Base-by-base conservation (phyloP, 2,888 invertebrate genomes). In the Acleris holmiana region DNA sequence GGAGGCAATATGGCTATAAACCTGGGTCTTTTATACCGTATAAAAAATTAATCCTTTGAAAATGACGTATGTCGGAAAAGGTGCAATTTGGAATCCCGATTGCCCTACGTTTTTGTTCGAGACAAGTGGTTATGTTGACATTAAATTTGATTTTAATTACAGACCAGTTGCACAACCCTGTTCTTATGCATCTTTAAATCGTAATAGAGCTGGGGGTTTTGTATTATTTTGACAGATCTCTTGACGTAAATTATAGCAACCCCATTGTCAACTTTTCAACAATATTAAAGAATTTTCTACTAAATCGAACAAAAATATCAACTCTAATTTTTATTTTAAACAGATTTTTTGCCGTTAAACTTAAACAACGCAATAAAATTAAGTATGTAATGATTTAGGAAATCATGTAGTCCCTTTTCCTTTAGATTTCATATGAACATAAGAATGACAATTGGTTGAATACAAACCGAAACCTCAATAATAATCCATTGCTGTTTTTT, bases 1-100 rank as follows among this genome's bases (percentile, higher is more conserved):
- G 87, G 87, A 87, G 79, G 84, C 85, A 85, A 83, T 88, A 86
- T 83, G 84, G 83, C 72, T 76, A 82, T 78, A 73, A 77, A 72
- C 70, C 74, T 71, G 35, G 47, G 61, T 70, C 73, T 69, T 65
- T 71, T 76, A 73, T 72, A 68, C 61, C 63, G 67, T 61, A 71
- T 68, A 74, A 73, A 76, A 68, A 66, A 69, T 69, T 56, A 62
- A 56, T 67, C 68, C 68, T 69, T 70, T 66, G 51, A 46, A 68
- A 47, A 55, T 67, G 50, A 66, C 67, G 55, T 58, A 54, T 35
- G 49, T 55, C 15, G 46, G 46, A 40, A 66, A 67, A 59, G 67
- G 63, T 63, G 65, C 46, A 63, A 23, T 49, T 63, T 67, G n/a
- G 29, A 40, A 54, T 55, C 23, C 41, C 15, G 25, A 29, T 51